Conservation (phyloP, 2,888 invertebrate genomes). For the Agrotis clavis region DNA sequence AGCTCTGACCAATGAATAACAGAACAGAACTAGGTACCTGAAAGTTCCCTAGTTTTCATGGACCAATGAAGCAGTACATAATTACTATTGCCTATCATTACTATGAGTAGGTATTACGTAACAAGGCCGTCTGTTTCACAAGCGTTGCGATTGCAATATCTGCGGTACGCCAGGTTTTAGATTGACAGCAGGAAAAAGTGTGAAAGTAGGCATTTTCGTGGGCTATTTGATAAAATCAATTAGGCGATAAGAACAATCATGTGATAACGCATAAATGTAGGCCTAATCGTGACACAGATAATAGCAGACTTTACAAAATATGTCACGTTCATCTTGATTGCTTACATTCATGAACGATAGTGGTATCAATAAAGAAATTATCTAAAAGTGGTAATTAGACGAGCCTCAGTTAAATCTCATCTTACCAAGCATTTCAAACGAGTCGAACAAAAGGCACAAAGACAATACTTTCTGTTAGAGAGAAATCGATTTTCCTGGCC, state of each 20-base stretch:
- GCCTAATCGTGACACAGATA: slow-evolving; percentile 43
- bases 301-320: slow-evolving; percentile 3
- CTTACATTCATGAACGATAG: slow-evolving; percentile 19
- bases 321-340: slow-evolving; percentile 50
- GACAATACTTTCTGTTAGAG: slow-evolving; percentile 14
- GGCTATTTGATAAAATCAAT: slow-evolving; percentile 32
- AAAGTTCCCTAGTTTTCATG: slow-evolving; percentile 20
- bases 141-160: slow-evolving; percentile 42
- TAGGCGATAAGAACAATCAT: slow-evolving; percentile 44
- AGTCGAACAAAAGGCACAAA: slow-evolving; percentile 27
- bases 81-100: slow-evolving; percentile 58
- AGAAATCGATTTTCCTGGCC: slow-evolving; percentile 31
- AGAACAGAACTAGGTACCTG: neutral
- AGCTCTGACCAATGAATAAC: neutral
- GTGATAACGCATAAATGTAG: slow-evolving; percentile 50
- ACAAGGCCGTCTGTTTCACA: slow-evolving; percentile 58
- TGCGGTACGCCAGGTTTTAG: slow-evolving; percentile 31
- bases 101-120: slow-evolving; percentile 50
- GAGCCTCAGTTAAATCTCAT: neutral
- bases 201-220: slow-evolving; percentile 42
- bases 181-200: slow-evolving; percentile 50
- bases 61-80: slow-evolving; percentile 34
- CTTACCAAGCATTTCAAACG: slow-evolving; percentile 1
- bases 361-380: slow-evolving; percentile 18
- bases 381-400: slow-evolving; percentile 15